These are phyloP conservation scores for Dolomedes plantarius DNA, from an alignment of 2,888 invertebrate genomes.

Conservation along the genomic window DNA sequence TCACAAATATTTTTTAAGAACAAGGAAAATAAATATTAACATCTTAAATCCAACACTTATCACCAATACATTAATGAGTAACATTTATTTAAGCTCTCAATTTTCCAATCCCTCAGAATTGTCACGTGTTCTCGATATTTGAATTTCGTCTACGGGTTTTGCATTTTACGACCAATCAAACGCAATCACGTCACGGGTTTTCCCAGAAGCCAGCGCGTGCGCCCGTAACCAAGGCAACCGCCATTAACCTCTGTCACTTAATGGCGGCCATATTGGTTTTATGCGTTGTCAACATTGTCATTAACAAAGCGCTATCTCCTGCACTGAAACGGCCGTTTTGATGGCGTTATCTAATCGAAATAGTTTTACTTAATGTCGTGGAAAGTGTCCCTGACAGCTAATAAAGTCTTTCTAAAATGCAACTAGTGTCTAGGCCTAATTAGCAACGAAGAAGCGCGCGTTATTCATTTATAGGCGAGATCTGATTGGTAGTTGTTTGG, in stretches of 20 bases:
- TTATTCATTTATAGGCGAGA: not conserved
- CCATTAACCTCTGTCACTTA: constrained; percentile 68
- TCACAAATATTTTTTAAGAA: too few relatives aligned
- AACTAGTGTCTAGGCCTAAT: constrained; percentile 50
- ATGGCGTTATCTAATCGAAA: constrained; percentile 44
- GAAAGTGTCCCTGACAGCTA: constrained; percentile 41
- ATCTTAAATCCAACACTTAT: too few relatives aligned
- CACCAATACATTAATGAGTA: too few relatives aligned
- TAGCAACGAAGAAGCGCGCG: constrained; percentile 18
- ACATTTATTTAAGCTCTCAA: too few relatives aligned
- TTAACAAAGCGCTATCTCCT: constrained; percentile 67
- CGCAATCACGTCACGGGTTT: constrained; percentile 8
- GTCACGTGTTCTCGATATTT: too few relatives aligned
- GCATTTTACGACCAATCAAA: constrained; percentile 53
- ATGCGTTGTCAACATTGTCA: constrained; percentile 70
- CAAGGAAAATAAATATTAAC: too few relatives aligned
- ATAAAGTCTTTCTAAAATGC: constrained; percentile 36
- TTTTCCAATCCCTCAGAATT: too few relatives aligned
- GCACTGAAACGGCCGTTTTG: constrained; percentile 37
- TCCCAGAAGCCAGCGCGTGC: constrained; percentile 31
- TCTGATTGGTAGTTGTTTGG: not conserved
- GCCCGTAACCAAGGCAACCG: constrained; percentile 49
- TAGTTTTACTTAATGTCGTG: constrained; percentile 63
- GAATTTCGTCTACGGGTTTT: not conserved
- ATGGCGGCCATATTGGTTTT: constrained; percentile 69